Evolutionary conservation across 2,888 invertebrate species (phyloP).

Genomic region (Cyclophora punctaria): DNA sequence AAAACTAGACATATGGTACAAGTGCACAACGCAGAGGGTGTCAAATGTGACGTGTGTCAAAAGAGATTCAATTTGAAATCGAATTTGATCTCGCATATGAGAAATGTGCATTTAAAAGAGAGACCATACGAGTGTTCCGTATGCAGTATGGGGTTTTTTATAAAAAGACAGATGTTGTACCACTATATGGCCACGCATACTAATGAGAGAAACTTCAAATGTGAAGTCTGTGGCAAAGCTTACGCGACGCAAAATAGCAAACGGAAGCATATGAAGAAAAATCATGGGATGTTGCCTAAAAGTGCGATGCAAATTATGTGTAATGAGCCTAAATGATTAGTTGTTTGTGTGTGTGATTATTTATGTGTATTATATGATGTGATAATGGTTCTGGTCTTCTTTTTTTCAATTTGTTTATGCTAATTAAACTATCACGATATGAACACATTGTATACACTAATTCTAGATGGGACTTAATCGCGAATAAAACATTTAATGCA

Average conservation of each 20-base stretch:
- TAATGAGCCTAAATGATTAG: not conserved
- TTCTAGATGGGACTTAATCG: no score
- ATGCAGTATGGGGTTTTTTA: slow-evolving; percentile 65
- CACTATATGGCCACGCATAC: slow-evolving; percentile 62
- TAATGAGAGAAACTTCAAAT: slow-evolving; percentile 73
- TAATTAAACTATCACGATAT: no score
- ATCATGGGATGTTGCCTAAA: slow-evolving; percentile 34
- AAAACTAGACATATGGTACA: slow-evolving; percentile 65
- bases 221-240: slow-evolving; percentile 77
- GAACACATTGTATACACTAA: no score
- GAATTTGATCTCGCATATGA: slow-evolving; percentile 55
- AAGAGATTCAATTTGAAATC: slow-evolving; percentile 64
- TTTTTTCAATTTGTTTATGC: no score
- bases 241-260: slow-evolving; percentile 64
- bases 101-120: slow-evolving; percentile 61
- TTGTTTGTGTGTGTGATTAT: no score
- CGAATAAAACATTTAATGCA: no score
- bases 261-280: slow-evolving; percentile 64
- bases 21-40: slow-evolving; percentile 57
- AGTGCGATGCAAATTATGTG: slow-evolving; percentile 2
- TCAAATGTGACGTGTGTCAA: slow-evolving; percentile 60
- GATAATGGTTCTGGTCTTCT: no score
- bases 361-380: no score
- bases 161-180: slow-evolving; percentile 35
- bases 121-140: slow-evolving; percentile 61